These are phyloP conservation scores for Andricus curvator DNA, from an alignment of 2,888 invertebrate genomes.

Conservation along the genomic window DNA sequence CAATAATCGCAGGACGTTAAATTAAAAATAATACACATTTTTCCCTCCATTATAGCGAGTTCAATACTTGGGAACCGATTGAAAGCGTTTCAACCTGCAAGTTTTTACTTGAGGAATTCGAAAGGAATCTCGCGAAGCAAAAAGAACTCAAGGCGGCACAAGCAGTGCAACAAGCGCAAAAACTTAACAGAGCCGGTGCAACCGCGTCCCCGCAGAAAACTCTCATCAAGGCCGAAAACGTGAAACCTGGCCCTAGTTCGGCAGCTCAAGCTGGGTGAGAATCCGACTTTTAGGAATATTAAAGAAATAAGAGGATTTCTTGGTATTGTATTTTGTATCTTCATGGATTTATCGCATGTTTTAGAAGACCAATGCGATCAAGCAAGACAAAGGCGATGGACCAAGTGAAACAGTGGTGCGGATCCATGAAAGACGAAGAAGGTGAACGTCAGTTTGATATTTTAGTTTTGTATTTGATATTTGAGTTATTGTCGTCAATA, in stretches of 20 bases:
- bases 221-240: slow-evolving; percentile 67
- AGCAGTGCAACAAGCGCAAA: slow-evolving; percentile 66
- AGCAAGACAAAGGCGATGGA: slow-evolving; percentile 90
- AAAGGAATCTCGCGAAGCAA: slow-evolving; percentile 87
- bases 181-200: slow-evolving; percentile 55
- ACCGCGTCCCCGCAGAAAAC: slow-evolving; percentile 64
- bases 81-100: slow-evolving; percentile 88
- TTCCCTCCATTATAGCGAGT: slow-evolving; percentile 80
- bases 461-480: neutral
- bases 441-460: slow-evolving; percentile 66
- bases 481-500: no score
- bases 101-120: slow-evolving; percentile 88
- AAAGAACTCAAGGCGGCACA: slow-evolving; percentile 84
- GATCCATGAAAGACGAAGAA: slow-evolving; percentile 82
- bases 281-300: neutral
- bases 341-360: slow-evolving; percentile 47
- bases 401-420: slow-evolving; percentile 92
- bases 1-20: slow-evolving; percentile 31
- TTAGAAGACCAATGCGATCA: slow-evolving; percentile 85
- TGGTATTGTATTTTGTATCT: neutral
- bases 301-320: neutral
- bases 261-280: slow-evolving; percentile 71
- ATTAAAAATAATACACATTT: slow-evolving; percentile 16
- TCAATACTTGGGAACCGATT: slow-evolving; percentile 92
- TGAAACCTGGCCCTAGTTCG: slow-evolving; percentile 74